Conservation (phyloP, 2,888 invertebrate species). For the Miltochrista miniata region DNA sequence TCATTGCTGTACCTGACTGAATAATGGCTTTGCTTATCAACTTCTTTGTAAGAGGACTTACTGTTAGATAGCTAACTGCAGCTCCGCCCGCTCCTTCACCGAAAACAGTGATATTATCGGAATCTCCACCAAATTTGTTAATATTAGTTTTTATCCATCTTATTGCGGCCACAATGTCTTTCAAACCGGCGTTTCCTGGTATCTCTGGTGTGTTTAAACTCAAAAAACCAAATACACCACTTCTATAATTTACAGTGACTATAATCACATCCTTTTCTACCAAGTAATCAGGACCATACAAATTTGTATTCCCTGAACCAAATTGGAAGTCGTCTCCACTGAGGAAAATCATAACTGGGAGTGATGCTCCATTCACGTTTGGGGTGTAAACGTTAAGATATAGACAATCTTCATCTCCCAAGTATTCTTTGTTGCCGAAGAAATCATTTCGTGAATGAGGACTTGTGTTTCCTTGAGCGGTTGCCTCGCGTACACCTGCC, state of each 20-base stretch:
- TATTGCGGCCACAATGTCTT: conserved; percentile 65
- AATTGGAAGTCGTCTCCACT: conserved; percentile 48
- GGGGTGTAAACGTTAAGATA: conserved; percentile 6
- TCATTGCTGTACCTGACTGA: conserved; percentile 65
- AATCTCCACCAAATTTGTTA: background rate
- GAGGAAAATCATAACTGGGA: conserved; percentile 48
- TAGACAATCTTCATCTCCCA: conserved; percentile 6
- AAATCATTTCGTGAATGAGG: background rate
- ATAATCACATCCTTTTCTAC: conserved; percentile 62
- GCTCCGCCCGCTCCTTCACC: conserved; percentile 17
- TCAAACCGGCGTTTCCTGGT: conserved; percentile 69
- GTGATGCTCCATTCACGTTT: background rate
- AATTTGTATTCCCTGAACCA: conserved; percentile 33
- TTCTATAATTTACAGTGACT: conserved; percentile 69
- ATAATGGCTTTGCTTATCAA: conserved; percentile 66
- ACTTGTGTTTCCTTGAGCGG: background rate
- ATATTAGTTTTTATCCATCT: conserved; percentile 42
- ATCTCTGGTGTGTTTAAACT: conserved; percentile 65
- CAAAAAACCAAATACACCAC: conserved; percentile 66
- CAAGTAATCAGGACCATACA: conserved; percentile 26
- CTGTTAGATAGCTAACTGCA: conserved; percentile 55
- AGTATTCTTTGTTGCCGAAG: conserved; percentile 1
- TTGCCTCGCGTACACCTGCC: background rate
- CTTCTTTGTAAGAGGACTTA: conserved; percentile 64
- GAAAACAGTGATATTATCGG: conserved; percentile 6